Evolutionary conservation across 2,888 invertebrate genomes (phyloP).

Genomic region (Bedellia somnulentella): DNA sequence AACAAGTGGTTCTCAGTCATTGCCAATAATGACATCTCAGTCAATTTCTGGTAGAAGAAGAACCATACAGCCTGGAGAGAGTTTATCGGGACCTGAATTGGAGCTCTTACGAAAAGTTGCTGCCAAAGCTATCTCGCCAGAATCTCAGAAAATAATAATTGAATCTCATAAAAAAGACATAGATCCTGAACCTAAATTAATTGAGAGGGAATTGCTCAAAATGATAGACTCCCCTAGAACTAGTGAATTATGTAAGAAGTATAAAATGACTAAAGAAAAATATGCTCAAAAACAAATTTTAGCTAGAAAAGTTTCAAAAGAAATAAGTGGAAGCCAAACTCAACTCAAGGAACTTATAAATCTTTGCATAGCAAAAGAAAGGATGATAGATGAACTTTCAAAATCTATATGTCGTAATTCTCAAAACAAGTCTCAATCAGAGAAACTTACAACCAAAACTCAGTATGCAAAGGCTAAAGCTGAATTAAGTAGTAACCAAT

Average conservation of each 20-base stretch:
- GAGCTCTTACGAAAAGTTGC: constrained; percentile 64
- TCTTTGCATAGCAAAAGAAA: constrained; percentile 67
- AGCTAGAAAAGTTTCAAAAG: constrained; percentile 50
- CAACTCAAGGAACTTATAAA: constrained; percentile 74
- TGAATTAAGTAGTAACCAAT: constrained; percentile 55
- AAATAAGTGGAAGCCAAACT: constrained; percentile 67
- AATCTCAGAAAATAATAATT: constrained; percentile 54
- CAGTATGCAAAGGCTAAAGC: constrained; percentile 62
- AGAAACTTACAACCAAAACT: constrained; percentile 64
- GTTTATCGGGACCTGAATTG: constrained; percentile 60
- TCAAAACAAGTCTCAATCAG: constrained; percentile 44
- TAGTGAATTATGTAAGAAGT: constrained; percentile 51
- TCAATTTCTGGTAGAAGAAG: constrained; percentile 53
- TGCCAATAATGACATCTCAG: constrained; percentile 49
- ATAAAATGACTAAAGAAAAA: constrained; percentile 55
- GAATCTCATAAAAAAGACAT: constrained; percentile 59
- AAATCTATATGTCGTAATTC: constrained; percentile 30
- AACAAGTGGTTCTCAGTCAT: constrained; percentile 49
- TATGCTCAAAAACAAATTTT: constrained; percentile 50
- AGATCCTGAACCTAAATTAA: constrained; percentile 56
- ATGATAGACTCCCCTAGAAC: constrained; percentile 55
- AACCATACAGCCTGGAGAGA: constrained; percentile 65
- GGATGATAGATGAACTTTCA: constrained; percentile 69
- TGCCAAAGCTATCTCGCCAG: constrained; percentile 53
- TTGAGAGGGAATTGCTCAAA: constrained; percentile 52